Base-by-base conservation (phyloP, 2,797 vertebrate genomes). In the Diplodus puntazzo region DNA sequence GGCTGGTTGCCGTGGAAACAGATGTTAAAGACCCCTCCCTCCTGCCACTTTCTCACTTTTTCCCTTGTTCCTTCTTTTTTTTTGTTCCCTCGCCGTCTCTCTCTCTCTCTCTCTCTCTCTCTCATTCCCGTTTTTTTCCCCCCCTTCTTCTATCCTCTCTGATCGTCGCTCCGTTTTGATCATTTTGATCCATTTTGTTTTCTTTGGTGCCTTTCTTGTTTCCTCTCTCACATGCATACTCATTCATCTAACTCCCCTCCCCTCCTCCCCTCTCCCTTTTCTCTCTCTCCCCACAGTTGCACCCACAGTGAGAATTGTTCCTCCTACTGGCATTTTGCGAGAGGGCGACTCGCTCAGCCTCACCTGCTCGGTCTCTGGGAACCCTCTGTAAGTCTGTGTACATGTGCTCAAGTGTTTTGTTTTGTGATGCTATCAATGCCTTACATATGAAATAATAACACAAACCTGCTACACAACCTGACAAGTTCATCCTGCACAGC, bases 281-380 rank as follows among this genome's bases (percentile, higher is more conserved):
- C 30, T 88, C 11, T 87, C 20, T 88, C 76, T 77, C 62, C 82
- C 72, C 52, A 53, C 91, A 96, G 95, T 96, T 88, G 95, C 95
- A 62, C 95, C 95, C 27, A 95, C 93, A 48, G 97, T 96, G 70
- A 94, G 95, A 84, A 97, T 98, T 73, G 87, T 96, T 62, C 95
- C 97, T 73, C 96, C 97, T 7, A 83, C 95, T 42, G 96, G 96
- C 14, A 96, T 98, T 65, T 95, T 97, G 83, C 88, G 97, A 91
- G 97, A 98, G 83, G 97, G 97, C 27, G 97, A 98, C 90, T 96
- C 96, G 0, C 93, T 98, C 79, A 95, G 92, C 82, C 94, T 98
- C 76, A 96, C 95, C 46, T 98, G 97, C 87, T 94, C 95, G 0
- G 91, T 98, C 82, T 93, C 93, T 0, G 97, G 96, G 63, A 98